Evolutionary conservation across 2,888 invertebrate species (phyloP).

Genomic region (Drosophila eohydei): DNA sequence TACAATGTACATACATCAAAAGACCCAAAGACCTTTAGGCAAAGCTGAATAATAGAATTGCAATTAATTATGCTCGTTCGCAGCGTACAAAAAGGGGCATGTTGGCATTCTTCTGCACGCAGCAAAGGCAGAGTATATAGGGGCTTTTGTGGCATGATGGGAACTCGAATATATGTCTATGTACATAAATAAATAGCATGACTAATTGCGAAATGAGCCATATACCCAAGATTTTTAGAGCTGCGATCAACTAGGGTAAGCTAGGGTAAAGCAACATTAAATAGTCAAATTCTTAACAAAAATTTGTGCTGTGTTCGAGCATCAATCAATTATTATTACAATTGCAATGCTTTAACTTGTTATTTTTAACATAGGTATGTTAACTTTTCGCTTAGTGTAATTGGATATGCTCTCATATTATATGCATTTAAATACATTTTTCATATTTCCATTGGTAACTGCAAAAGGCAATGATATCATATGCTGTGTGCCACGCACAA

Average conservation of each 20-base stretch:
- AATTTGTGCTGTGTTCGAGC: background rate
- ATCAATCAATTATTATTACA: background rate
- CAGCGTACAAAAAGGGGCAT: background rate
- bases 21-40: slow-evolving; percentile 1
- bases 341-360: background rate
- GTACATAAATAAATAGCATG: too few species aligned
- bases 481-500: too few species aligned
- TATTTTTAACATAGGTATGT: too few species aligned
- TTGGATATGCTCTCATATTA: background rate
- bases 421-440: background rate
- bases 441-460: background rate
- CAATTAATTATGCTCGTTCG: background rate
- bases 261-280: background rate
- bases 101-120: background rate
- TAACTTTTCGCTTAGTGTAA: background rate
- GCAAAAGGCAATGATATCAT: background rate
- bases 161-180: too few species aligned
- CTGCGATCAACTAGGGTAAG: too few species aligned
- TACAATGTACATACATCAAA: background rate
- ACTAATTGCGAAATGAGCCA: too few species aligned
- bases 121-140: too few species aligned
- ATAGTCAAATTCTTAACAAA: background rate
- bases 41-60: background rate
- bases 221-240: too few species aligned
- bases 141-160: background rate